phyloP scores from a whole-genome alignment of 2,113 vertebrate genomes.

The Megaceryle torquata region DNA sequence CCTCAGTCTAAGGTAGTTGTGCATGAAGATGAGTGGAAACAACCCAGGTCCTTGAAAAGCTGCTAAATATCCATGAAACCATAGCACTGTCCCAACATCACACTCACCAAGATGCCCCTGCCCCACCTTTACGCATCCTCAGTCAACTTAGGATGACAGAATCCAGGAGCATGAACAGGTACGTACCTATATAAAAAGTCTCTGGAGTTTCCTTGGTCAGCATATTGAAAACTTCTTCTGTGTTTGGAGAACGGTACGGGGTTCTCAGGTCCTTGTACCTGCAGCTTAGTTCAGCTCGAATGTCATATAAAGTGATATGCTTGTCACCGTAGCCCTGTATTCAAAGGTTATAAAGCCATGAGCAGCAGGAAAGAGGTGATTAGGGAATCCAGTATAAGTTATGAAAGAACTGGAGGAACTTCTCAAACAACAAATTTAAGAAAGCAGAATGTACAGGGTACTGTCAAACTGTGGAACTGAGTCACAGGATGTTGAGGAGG shows the following conservation, averaged over 20 bases:
- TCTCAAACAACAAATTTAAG: neutral
- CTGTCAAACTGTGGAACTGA: neutral
- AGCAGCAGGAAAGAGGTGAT: neutral
- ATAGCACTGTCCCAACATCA: neutral
- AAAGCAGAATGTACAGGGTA: neutral
- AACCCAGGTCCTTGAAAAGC: neutral
- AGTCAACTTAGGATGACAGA: neutral
- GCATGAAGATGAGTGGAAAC: neutral
- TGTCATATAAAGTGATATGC: constrained; percentile 96
- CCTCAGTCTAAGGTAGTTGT: neutral
- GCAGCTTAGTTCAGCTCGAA: constrained; percentile 96
- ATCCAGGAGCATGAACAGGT: neutral
- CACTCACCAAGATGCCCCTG: neutral
- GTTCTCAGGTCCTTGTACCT: constrained; percentile 96
- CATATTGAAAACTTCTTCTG: constrained; percentile 96
- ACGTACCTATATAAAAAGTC: constrained; percentile 95
- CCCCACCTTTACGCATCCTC: neutral
- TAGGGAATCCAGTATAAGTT: neutral
- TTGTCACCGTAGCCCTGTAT: constrained; percentile 96
- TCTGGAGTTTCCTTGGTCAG: constrained; percentile 98
- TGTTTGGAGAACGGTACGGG: constrained; percentile 90
- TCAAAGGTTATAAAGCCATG: neutral
- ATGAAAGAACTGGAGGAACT: neutral
- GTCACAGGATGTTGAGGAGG: neutral
- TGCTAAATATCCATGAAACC: neutral